Percentiles rank a stretch among this genome's conserved stretches.
phyloP scores from a whole-genome alignment of 2,888 invertebrate genomes.

The Andrena praecox region DNA sequence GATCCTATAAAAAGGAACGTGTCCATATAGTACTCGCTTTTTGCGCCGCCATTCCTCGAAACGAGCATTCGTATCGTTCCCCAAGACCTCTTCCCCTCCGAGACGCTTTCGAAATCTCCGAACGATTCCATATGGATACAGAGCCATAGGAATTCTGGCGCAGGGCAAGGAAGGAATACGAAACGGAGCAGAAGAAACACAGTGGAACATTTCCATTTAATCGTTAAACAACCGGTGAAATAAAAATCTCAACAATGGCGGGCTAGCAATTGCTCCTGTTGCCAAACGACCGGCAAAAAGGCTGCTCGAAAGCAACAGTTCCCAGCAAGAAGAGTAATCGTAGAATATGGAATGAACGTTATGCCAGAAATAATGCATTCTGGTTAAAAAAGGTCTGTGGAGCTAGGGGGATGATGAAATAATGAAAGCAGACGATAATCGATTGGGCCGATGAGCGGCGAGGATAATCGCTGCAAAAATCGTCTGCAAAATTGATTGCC shows the following conservation, averaged over 20 bases:
- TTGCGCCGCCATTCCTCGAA: conserved; percentile 15
- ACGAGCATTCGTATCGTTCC: neutral
- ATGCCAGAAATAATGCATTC: neutral
- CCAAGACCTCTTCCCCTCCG: neutral
- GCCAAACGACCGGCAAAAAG: neutral
- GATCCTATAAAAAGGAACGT: conserved; percentile 19
- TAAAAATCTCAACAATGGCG: neutral
- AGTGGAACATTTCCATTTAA: neutral
- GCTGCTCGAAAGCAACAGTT: neutral
- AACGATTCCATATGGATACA: neutral
- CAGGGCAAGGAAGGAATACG: neutral
- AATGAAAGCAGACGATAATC: conserved; percentile 3
- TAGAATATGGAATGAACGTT: neutral
- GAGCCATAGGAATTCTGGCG: neutral
- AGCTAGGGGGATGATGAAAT: neutral
- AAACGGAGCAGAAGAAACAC: neutral
- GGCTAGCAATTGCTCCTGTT: neutral
- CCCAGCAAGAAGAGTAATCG: neutral
- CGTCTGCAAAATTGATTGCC: neutral
- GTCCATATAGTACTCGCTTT: conserved; percentile 18
- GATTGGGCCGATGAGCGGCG: neutral
- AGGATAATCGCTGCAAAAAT: neutral
- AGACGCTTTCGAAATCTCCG: neutral
- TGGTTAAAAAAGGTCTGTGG: neutral
- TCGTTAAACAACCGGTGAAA: neutral